Conservation (phyloP, 2,888 invertebrate species). For the Acleris laterana region DNA sequence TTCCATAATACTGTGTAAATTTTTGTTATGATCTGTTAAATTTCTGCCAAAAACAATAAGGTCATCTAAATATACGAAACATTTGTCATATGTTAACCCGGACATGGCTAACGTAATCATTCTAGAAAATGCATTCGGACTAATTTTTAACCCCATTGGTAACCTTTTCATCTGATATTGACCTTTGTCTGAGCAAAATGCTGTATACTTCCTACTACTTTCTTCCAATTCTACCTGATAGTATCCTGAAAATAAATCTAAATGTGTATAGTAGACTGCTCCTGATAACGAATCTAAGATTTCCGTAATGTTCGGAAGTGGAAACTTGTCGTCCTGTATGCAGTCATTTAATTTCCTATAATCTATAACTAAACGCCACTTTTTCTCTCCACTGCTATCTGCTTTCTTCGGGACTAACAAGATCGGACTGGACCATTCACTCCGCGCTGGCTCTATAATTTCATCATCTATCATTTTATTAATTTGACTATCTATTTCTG, state of each 20-base stretch:
- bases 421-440: slow-evolving; percentile 10
- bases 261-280: slow-evolving; percentile 8
- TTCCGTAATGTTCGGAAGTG: slow-evolving; percentile 17
- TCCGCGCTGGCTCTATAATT: no score
- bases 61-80: slow-evolving; percentile 20
- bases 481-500: neutral
- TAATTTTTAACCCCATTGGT: slow-evolving; percentile 10
- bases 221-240: slow-evolving; percentile 17
- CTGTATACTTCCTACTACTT: slow-evolving; percentile 16
- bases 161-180: slow-evolving; percentile 17
- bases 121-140: slow-evolving; percentile 9
- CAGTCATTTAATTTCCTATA: slow-evolving; percentile 18
- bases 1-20: neutral
- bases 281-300: slow-evolving; percentile 20
- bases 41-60: slow-evolving; percentile 8
- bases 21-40: slow-evolving; percentile 6
- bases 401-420: slow-evolving; percentile 5
- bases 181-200: slow-evolving; percentile 9
- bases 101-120: slow-evolving; percentile 17
- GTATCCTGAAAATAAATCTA: slow-evolving; percentile 15
- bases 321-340: slow-evolving; percentile 22
- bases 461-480: slow-evolving; percentile 6
- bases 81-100: slow-evolving; percentile 8
- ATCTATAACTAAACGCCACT: slow-evolving; percentile 23
- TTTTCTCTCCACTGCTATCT: slow-evolving; percentile 5